Percentiles rank a stretch among this genome's conserved stretches.
Conservation (phyloP, 2,113 vertebrate species). For the Ammodramus savannarum region DNA sequence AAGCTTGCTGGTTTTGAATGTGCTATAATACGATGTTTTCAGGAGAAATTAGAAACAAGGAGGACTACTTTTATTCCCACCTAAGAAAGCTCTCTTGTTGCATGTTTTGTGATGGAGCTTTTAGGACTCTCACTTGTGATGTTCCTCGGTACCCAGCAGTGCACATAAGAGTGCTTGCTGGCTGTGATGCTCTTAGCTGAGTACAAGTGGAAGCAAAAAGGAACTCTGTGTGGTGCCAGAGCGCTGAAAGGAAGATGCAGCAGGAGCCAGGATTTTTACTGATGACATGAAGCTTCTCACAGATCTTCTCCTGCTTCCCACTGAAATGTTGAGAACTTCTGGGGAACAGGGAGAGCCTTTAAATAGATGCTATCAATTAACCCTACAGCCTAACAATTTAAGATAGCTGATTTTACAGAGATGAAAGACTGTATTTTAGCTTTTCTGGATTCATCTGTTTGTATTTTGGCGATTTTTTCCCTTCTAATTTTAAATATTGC, state of each 20-base stretch:
- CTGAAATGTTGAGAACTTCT: background rate
- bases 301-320: background rate
- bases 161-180: rapidly evolving
- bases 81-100: background rate
- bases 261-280: background rate
- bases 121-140: background rate
- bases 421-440: background rate
- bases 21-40: background rate
- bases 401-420: background rate
- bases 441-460: background rate
- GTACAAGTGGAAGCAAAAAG: background rate
- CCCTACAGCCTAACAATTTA: background rate
- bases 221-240: background rate
- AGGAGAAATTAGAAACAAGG: background rate
- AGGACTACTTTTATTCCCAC: background rate
- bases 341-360: background rate
- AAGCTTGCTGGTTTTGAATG: background rate
- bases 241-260: background rate
- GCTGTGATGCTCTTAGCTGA: background rate
- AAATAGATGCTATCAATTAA: background rate
- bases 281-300: background rate
- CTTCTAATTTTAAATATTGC: background rate
- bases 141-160: background rate
- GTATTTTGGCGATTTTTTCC: background rate
- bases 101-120: background rate